Conservation (phyloP, 2,113 vertebrate genomes). For the Lethenteron camtschaticum region DNA sequence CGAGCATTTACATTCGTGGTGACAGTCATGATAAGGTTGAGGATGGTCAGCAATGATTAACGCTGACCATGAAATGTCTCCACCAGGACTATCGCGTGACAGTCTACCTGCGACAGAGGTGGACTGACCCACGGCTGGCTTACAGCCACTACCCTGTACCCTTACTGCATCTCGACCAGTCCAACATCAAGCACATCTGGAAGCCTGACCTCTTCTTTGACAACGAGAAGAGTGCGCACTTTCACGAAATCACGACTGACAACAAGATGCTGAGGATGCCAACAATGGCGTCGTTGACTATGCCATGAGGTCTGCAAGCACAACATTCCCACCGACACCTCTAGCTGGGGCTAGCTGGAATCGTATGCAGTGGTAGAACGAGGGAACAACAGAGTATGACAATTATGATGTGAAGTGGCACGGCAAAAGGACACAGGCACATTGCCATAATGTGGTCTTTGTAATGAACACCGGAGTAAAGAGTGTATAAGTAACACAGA, state of each 20-base stretch:
- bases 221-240: slow-evolving; percentile 73
- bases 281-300: slow-evolving; percentile 64
- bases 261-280: slow-evolving; percentile 81
- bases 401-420: too few species aligned
- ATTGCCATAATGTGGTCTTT: too few species aligned
- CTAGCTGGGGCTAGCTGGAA: too few species aligned
- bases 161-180: slow-evolving; percentile 64
- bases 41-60: too few species aligned
- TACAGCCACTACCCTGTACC: slow-evolving; percentile 64
- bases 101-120: slow-evolving; percentile 64
- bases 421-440: too few species aligned
- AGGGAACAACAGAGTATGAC: too few species aligned
- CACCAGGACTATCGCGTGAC: slow-evolving; percentile 64
- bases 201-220: slow-evolving; percentile 81
- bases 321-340: slow-evolving; percentile 27
- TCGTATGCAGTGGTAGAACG: too few species aligned
- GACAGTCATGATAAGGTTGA: too few species aligned
- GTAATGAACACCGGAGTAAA: too few species aligned
- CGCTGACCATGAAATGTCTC: too few species aligned
- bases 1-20: too few species aligned
- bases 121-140: slow-evolving; percentile 68
- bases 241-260: slow-evolving; percentile 70
- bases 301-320: slow-evolving; percentile 17
- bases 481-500: too few species aligned
- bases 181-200: slow-evolving; percentile 83